Evolutionary conservation across 2,797 vertebrate species (phyloP).

Genomic region (Vultur gryphus): DNA sequence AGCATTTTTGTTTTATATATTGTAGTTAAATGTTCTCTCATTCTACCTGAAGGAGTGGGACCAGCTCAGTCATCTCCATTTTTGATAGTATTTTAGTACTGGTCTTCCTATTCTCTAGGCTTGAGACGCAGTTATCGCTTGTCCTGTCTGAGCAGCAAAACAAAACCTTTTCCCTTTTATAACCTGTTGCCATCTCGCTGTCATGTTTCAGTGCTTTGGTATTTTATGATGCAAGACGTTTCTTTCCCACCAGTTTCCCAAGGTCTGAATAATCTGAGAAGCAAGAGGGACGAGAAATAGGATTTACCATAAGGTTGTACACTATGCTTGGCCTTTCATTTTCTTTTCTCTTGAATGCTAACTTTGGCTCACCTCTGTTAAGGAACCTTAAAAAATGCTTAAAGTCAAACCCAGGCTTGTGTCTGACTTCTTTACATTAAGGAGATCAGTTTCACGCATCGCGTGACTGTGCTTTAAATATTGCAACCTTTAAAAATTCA

Average conservation of each 20-base stretch:
- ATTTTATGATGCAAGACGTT: background rate
- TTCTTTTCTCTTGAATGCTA: background rate
- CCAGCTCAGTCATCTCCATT: background rate
- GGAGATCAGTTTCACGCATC: background rate
- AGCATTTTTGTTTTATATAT: constrained; percentile 65
- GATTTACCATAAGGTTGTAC: background rate
- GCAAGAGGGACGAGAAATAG: background rate
- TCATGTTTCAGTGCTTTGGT: background rate
- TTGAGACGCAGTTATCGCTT: background rate
- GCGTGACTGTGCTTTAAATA: background rate
- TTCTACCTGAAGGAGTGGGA: background rate
- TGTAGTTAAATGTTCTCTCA: background rate
- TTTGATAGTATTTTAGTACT: background rate
- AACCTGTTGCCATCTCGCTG: background rate
- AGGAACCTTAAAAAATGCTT: background rate
- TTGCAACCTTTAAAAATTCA: background rate
- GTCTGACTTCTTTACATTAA: background rate
- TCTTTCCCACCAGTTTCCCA: background rate
- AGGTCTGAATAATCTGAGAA: background rate
- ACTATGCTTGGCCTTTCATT: background rate
- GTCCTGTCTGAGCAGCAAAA: background rate
- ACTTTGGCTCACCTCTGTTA: background rate
- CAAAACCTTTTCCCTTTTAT: background rate
- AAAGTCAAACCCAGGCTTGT: background rate
- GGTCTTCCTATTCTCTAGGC: background rate